Base-by-base conservation (phyloP, 64 coral and sea anemone species). In the Hydrozoanthus tunicans region DNA sequence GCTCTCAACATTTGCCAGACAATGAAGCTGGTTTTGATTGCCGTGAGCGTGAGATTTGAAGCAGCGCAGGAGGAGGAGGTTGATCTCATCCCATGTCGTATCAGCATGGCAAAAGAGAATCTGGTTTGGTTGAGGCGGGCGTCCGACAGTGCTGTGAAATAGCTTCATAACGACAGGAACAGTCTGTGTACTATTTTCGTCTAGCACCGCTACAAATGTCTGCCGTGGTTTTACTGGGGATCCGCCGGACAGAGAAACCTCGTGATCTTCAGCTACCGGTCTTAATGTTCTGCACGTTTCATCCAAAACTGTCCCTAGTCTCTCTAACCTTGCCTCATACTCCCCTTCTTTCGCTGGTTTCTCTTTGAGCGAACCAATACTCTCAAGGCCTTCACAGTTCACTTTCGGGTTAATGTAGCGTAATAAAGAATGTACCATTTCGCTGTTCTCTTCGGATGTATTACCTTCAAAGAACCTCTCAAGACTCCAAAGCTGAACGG, bases 401-500 rank as follows among this genome's bases (percentile, higher is more conserved):
- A 78, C 53, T 27, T 12, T 77, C 56, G 66, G 24, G 17, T 92
- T 72, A 32, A 85, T 83, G 17, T 67, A 92, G 75, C 82, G 91
- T 61, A 92, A 77, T 77, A 92, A 65, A 15, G 91, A 92, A 12
- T 77, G 72, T 54, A 24, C 81, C 13, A 64, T 62, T 6, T 92
- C 13, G 10, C 10, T 70, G 68, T 74, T 73, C 27, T 65, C 91
- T 2, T 78, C 62, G 75, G 80, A 92, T 64, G 23, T 12, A 60
- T 92, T 75, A 58, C 67, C 83, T 15, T 71, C 75, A 64, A 92
- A 83, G 12, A 85, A 85, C 5, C 66, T 83, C 8, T 85, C 53
- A n/a, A 89, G 68, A 51, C 56, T 89, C 79, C 85, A 93, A 51
- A 96, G 94, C 65, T 96, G 91, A 79, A 90, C 91, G 5, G 95